Evolutionary conservation across 64 coral and sea anemone species (phyloP).

Genomic region (Orbicella faveolata): DNA sequence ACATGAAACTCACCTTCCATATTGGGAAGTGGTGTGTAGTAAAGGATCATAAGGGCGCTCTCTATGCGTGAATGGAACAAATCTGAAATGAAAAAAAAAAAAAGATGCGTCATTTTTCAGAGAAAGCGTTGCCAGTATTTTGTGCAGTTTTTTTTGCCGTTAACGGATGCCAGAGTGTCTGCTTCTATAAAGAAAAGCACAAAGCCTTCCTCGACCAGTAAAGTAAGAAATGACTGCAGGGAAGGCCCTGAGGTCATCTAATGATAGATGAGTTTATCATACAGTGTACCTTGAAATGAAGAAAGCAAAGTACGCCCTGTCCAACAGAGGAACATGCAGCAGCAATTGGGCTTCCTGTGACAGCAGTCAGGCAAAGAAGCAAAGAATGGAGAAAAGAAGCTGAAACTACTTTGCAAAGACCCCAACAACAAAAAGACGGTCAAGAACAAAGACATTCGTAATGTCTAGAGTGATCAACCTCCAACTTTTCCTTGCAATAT

Average conservation of each 20-base stretch:
- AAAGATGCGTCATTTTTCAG: neutral
- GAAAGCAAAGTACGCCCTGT: neutral
- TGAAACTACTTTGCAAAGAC: neutral
- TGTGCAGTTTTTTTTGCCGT: too few species aligned
- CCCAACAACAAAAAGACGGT: too few species aligned
- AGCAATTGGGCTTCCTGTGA: neutral
- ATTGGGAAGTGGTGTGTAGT: conserved; percentile 87
- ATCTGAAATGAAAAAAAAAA: conserved; percentile 56
- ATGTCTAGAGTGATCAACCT: too few species aligned
- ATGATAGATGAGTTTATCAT: neutral
- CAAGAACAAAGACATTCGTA: too few species aligned
- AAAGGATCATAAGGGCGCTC: conserved; percentile 80
- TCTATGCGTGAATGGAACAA: conserved; percentile 91
- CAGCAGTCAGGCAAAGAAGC: neutral
- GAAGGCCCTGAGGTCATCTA: neutral
- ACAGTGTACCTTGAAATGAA: neutral
- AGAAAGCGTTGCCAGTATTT: too few species aligned
- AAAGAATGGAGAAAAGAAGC: neutral
- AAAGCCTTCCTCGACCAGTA: neutral
- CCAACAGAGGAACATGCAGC: neutral
- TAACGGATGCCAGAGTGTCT: too few species aligned
- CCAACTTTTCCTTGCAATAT: too few species aligned
- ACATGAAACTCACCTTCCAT: conserved; percentile 79
- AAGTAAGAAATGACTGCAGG: neutral
- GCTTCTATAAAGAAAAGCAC: neutral